These are phyloP conservation scores for Danio tinwini DNA, from an alignment of 2,797 vertebrate species.

Conservation along the genomic window DNA sequence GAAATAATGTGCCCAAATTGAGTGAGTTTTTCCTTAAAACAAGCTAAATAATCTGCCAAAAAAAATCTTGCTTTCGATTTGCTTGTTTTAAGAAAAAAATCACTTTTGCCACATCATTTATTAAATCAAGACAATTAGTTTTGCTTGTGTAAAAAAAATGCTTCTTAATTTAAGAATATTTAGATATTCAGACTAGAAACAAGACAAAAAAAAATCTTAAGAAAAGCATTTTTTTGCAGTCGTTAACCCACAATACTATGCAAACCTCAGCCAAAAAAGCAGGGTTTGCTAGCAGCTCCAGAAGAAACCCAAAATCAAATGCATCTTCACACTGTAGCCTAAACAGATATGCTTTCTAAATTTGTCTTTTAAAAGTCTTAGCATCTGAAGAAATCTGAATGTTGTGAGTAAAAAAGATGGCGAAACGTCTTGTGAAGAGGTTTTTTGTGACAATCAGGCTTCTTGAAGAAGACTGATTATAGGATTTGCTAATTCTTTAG, in stretches of 20 bases:
- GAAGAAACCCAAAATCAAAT: slow-evolving; percentile 13
- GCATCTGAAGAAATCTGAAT: slow-evolving; percentile 1
- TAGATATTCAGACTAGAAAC: too few relatives aligned
- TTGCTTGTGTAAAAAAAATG: too few relatives aligned
- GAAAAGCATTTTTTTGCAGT: too few relatives aligned
- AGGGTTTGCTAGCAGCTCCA: slow-evolving; percentile 23
- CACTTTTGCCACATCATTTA: too few relatives aligned
- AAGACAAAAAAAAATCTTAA: too few relatives aligned
- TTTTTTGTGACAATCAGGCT: slow-evolving; percentile 17
- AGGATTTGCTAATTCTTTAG: background rate
- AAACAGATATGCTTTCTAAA: slow-evolving; percentile 45
- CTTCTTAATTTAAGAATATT: too few relatives aligned
- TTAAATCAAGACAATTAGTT: too few relatives aligned
- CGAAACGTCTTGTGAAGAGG: background rate
- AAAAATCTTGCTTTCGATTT: too few relatives aligned
- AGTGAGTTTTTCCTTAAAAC: too few relatives aligned
- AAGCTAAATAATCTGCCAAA: too few relatives aligned
- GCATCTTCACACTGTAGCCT: slow-evolving; percentile 33
- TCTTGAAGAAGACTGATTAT: slow-evolving; percentile 1
- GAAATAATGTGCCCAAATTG: too few relatives aligned
- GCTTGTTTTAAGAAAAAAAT: too few relatives aligned
- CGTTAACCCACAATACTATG: slow-evolving; percentile 7
- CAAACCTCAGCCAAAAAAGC: slow-evolving; percentile 15
- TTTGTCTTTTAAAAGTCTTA: slow-evolving; percentile 17
- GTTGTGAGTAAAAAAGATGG: background rate